These are phyloP conservation scores for Siphonodentalium dalli DNA, from an alignment of 2,888 invertebrate species.

Conservation along the genomic window DNA sequence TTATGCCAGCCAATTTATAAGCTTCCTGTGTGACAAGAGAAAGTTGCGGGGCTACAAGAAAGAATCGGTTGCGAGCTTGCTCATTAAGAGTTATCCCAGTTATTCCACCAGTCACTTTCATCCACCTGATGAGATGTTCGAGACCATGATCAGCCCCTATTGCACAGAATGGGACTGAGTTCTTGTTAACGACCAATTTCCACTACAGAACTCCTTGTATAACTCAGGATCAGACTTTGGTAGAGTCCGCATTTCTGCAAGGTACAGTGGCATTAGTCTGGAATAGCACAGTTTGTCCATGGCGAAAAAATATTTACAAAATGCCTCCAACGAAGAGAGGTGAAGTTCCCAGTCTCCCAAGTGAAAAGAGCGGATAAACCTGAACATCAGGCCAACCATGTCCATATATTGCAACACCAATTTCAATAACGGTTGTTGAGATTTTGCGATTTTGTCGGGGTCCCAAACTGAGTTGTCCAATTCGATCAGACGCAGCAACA, in stretches of 20 bases:
- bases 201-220: neutral
- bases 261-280: slow-evolving; percentile 8
- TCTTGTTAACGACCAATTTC: slow-evolving; percentile 10
- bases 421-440: no score
- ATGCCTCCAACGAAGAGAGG: neutral
- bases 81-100: slow-evolving; percentile 6
- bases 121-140: slow-evolving; percentile 5
- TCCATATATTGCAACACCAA: slow-evolving; percentile 3
- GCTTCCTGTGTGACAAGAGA: neutral
- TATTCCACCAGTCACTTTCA: slow-evolving; percentile 13
- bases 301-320: slow-evolving; percentile 11
- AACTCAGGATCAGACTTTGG: neutral
- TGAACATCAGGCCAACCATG: neutral
- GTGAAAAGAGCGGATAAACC: neutral
- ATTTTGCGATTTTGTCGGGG: no score
- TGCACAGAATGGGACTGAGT: slow-evolving; percentile 7
- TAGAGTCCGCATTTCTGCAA: slow-evolving; percentile 4
- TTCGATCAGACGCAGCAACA: no score
- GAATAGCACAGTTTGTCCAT: slow-evolving; percentile 8
- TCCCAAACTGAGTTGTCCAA: no score
- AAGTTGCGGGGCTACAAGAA: slow-evolving; percentile 1
- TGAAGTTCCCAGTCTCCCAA: slow-evolving; percentile 3
- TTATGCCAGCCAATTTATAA: neutral
- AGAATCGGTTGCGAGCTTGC: neutral
- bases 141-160: slow-evolving; percentile 9